Conservation (phyloP, 1,140 invertebrate genomes). For the Carposina sasakii region DNA sequence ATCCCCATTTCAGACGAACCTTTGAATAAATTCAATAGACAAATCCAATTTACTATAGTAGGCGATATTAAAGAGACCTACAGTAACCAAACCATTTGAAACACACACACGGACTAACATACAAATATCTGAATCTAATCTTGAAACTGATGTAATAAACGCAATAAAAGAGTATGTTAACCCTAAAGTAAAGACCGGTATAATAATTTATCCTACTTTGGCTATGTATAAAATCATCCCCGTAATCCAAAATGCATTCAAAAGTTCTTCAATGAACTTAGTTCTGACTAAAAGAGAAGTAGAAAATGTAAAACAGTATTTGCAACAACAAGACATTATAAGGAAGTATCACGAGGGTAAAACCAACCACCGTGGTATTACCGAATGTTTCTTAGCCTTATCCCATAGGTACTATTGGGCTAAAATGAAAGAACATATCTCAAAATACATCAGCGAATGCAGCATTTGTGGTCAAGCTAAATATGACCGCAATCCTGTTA, state of each 20-base stretch:
- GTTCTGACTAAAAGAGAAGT: not conserved
- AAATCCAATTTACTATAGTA: not conserved
- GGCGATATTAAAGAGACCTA: not conserved
- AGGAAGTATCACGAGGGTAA: not conserved
- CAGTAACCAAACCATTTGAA: not conserved
- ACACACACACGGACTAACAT: not conserved
- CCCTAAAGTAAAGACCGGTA: conserved; percentile 1
- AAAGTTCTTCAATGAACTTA: not conserved
- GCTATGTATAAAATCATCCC: not conserved
- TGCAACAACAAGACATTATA: not conserved
- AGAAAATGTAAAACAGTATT: not conserved
- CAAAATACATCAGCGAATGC: not conserved
- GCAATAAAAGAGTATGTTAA: conserved; percentile 1
- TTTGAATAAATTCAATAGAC: conserved; percentile 1
- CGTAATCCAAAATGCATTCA: not conserved
- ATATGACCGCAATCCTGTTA: not conserved
- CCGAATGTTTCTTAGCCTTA: not conserved
- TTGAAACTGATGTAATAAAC: not conserved
- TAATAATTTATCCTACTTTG: conserved; percentile 2
- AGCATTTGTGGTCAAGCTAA: not conserved
- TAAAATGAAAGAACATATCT: conserved; percentile 1
- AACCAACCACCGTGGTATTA: not conserved
- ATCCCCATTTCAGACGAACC: not conserved
- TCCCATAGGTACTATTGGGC: conserved; percentile 2
- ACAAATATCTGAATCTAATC: conserved; percentile 1